Evolutionary conservation across 2,797 vertebrate species (phyloP), one percentile per base, ranked within the genome.

Genomic region (Hephaestus fuliginosus): DNA sequence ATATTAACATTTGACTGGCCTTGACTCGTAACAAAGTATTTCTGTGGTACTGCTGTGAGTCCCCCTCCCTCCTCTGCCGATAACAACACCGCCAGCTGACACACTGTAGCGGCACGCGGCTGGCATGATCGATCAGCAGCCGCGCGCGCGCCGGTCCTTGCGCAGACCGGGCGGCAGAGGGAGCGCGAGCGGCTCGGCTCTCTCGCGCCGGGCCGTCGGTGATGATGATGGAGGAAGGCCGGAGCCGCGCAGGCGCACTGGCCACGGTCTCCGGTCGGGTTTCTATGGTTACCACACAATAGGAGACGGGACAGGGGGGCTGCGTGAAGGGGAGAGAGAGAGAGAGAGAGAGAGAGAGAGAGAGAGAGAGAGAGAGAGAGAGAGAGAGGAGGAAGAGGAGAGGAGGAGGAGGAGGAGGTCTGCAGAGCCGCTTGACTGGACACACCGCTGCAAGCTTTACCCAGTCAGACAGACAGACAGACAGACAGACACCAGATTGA

Each of bases 281-380:
- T 95, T 69, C 92, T 91, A 95, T 95, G 93, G 95, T 92, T 92
- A 96, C 95, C 90, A 95, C 95, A 96, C 95, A 96, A 96, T 95
- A 95, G 95, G 95, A 95, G 95, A 94, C 95, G 91, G 95, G 95
- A 95, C 94, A 95, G 94, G 95, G 94, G 94, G 93, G 30, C 94
- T 95, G 88, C 88, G 92, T 84, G 92, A 94, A 94, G 92, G 93
- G 88, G 90, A 72, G 88, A 79, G 86, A 77, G 71, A 65, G 74
- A 73, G 87, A 66, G 85, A 69, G 55, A 70, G 85, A 84, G 69
- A 86, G 81, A 65, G 74, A 73, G 87, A 66, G 85, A 69, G 55
- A 70, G 85, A 84, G 69, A 86, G 78, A 86, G 87, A 25, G 25
- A 65, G 74, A 73, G 87, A 66, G 85, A 69, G 55, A 70, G 85